A percentile compares a stretch with the other conserved stretches of the same genome.
Conservation (phyloP, 2,888 invertebrate species). For the Torymus tubicola region DNA sequence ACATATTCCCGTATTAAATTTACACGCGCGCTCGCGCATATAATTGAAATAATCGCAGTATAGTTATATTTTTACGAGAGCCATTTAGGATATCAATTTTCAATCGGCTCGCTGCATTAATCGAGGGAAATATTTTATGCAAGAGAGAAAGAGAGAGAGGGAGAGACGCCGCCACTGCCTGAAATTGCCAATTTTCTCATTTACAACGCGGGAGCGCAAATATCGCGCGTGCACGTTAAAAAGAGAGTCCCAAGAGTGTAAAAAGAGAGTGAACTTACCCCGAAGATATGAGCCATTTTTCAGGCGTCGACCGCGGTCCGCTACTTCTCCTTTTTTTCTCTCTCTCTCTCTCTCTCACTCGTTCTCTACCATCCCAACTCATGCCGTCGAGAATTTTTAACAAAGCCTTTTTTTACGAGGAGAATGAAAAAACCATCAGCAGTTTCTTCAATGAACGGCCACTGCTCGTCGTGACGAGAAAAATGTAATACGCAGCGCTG, state of each 20-base stretch:
- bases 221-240: constrained; percentile 1
- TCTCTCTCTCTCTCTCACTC: too few species aligned
- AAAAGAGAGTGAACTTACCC: too few species aligned
- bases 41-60: too few species aligned
- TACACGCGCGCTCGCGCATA: too few species aligned
- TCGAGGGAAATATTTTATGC: constrained; percentile 8
- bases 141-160: too few species aligned
- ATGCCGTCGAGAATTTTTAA: not conserved
- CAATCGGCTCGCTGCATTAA: constrained; percentile 9
- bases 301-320: not conserved
- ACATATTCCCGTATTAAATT: too few species aligned
- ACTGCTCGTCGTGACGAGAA: too few species aligned
- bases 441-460: too few species aligned
- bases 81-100: constrained; percentile 23
- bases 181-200: constrained; percentile 30
- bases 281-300: constrained; percentile 10
- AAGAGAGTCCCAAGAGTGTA: not conserved
- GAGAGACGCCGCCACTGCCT: not conserved
- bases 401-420: constrained; percentile 19
- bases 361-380: too few species aligned
- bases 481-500: not conserved
- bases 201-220: constrained; percentile 18
- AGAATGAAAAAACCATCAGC: too few species aligned
- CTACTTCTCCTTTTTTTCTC: not conserved
- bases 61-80: not conserved